phyloP scores from a whole-genome alignment of 2,113 vertebrate genomes.

The Perca fluviatilis region DNA sequence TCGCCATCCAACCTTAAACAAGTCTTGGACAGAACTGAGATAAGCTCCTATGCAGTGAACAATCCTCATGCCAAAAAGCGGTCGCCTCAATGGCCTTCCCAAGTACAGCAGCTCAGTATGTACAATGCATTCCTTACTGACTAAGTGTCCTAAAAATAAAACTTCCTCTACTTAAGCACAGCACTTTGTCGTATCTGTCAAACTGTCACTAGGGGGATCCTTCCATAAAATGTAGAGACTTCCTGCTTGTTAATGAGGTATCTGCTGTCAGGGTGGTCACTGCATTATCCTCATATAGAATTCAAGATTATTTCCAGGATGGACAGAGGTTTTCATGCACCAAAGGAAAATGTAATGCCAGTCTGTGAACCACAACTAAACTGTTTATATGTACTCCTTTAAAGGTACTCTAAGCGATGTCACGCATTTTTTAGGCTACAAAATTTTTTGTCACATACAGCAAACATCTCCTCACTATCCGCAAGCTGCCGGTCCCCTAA shows the following conservation, averaged over 20 bases:
- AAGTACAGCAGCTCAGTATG: slow-evolving; percentile 3
- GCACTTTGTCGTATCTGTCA: slow-evolving; percentile 54
- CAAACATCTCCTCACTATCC: too few species aligned
- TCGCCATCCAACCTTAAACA: neutral
- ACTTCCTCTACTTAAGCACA: slow-evolving; percentile 40
- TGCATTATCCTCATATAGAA: slow-evolving; percentile 10
- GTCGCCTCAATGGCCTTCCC: neutral
- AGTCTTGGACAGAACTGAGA: neutral
- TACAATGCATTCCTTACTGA: slow-evolving; percentile 33
- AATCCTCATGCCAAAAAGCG: neutral
- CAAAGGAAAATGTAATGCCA: too few species aligned
- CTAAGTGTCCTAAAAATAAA: slow-evolving; percentile 42
- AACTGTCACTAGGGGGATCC: slow-evolving; percentile 35
- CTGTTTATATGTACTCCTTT: neutral
- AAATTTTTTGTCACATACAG: too few species aligned
- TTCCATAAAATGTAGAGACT: slow-evolving; percentile 34
- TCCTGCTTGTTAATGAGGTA: slow-evolving; percentile 45
- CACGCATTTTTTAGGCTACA: too few species aligned
- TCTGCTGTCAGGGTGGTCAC: slow-evolving; percentile 44
- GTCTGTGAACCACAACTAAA: too few species aligned
- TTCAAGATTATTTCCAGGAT: slow-evolving; percentile 12
- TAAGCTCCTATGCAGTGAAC: neutral
- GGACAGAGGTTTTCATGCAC: slow-evolving; percentile 12
- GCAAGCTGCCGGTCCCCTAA: too few species aligned
- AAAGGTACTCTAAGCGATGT: neutral